Conservation (phyloP, 2,113 vertebrate genomes). For the Ictalurus furcatus region DNA sequence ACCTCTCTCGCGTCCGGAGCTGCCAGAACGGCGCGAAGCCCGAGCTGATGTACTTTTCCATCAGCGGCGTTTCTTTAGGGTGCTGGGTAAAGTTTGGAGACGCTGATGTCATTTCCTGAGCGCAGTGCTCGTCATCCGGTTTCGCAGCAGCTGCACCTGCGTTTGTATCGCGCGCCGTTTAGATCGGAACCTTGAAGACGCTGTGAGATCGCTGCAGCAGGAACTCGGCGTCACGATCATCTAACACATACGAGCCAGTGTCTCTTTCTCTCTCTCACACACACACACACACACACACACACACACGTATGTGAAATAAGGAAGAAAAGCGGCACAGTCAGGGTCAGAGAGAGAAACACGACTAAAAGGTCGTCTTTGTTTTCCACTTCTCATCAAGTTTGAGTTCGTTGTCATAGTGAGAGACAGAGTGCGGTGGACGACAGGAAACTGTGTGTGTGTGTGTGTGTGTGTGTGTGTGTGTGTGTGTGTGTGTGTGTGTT, state of each 20-base stretch:
- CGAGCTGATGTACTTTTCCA: no score
- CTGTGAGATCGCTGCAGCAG: neutral
- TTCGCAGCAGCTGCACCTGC: conserved; percentile 53
- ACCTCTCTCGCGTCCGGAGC: neutral
- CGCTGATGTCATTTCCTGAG: neutral
- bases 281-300: neutral
- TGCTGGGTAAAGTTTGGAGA: neutral
- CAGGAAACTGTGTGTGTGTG: conserved; percentile 51
- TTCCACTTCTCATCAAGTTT: conserved; percentile 66
- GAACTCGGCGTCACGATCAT: neutral
- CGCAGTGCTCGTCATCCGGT: neutral
- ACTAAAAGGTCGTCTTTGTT: conserved; percentile 76
- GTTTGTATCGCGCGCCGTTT: conserved; percentile 47
- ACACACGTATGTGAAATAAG: neutral
- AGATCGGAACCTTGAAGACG: neutral
- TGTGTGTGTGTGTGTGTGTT: no score
- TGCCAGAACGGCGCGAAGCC: no score
- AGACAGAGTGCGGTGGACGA: conserved; percentile 56
- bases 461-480: neutral
- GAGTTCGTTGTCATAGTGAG: conserved; percentile 67
- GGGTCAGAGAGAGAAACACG: conserved; percentile 25
- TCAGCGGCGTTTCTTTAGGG: no score
- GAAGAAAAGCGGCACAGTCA: conserved; percentile 29
- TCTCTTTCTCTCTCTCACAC: neutral
- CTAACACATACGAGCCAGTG: neutral